Percentiles rank a stretch among this genome's conserved stretches.
These are phyloP conservation scores for Rachycentron canadum DNA, from an alignment of 2,797 vertebrate species.

Conservation along the genomic window DNA sequence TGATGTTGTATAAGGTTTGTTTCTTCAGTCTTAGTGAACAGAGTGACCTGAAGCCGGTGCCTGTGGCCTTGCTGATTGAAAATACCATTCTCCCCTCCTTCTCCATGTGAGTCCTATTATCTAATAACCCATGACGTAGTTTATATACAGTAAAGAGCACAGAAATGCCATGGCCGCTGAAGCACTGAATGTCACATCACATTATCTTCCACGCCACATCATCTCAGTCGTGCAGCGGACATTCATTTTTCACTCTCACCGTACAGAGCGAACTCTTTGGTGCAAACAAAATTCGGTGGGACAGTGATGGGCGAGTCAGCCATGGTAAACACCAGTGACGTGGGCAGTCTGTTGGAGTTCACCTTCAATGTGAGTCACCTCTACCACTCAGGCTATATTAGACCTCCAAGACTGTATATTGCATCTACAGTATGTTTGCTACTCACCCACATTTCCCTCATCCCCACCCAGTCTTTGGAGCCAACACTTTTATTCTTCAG, in stretches of 20 bases:
- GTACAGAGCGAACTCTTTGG: constrained; percentile 71
- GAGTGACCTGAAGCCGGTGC: constrained; percentile 83
- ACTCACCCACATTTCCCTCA: constrained; percentile 56
- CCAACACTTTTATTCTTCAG: constrained; percentile 36
- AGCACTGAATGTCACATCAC: constrained; percentile 11
- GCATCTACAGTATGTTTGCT: constrained; percentile 42
- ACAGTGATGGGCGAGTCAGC: constrained; percentile 92
- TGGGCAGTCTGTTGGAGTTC: constrained; percentile 91
- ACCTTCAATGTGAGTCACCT: constrained; percentile 89
- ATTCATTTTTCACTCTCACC: constrained; percentile 18
- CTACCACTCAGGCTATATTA: constrained; percentile 46
- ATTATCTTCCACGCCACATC: constrained; percentile 6
- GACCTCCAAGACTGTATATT: constrained; percentile 52
- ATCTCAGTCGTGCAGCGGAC: neutral
- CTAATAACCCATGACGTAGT: neutral
- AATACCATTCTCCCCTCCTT: constrained; percentile 88
- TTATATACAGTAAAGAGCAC: constrained; percentile 13
- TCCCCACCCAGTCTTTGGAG: constrained; percentile 70
- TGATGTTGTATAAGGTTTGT: neutral
- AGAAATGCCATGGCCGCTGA: neutral
- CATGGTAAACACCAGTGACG: constrained; percentile 90
- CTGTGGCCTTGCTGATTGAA: constrained; percentile 87
- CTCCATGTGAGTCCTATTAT: constrained; percentile 83
- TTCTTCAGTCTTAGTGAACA: constrained; percentile 90
- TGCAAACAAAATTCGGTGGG: constrained; percentile 90